These are phyloP conservation scores for Helicolenus hilgendorfi DNA, from an alignment of 2,797 vertebrate genomes.

Conservation along the genomic window DNA sequence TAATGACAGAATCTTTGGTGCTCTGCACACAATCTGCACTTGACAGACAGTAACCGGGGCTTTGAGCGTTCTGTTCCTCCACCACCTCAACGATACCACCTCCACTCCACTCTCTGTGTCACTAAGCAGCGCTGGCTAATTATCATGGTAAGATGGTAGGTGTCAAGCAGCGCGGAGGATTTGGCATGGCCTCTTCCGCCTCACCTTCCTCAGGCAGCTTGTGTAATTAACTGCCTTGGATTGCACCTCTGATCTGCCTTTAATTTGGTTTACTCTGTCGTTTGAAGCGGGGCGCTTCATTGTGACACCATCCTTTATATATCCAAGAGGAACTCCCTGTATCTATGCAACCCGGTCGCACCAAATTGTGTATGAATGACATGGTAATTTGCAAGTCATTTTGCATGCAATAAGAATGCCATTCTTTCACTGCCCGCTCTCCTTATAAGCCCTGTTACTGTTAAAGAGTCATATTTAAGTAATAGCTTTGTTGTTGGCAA, in stretches of 20 bases:
- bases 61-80: background rate
- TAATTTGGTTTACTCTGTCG: conserved; percentile 11
- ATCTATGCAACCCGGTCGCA: background rate
- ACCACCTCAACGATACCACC: background rate
- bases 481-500: no score
- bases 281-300: background rate
- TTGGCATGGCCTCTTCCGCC: conserved; percentile 5
- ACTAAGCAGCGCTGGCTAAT: conserved; percentile 45
- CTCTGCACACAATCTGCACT: background rate
- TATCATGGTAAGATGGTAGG: conserved; percentile 29
- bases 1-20: background rate
- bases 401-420: background rate
- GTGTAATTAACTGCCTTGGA: conserved; percentile 60
- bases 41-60: conserved; percentile 2
- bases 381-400: background rate
- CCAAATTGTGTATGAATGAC: background rate
- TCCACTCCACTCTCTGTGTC: background rate
- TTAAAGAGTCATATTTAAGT: no score
- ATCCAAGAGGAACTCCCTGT: background rate
- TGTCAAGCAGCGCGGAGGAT: conserved; percentile 49
- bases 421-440: background rate
- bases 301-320: background rate
- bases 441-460: no score
- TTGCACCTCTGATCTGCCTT: conserved; percentile 37
- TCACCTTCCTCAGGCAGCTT: conserved; percentile 34